Percentiles rank a stretch among this genome's conserved stretches.
Evolutionary conservation across 2,113 vertebrate genomes (phyloP).

Genomic region (Stercorarius parasiticus): DNA sequence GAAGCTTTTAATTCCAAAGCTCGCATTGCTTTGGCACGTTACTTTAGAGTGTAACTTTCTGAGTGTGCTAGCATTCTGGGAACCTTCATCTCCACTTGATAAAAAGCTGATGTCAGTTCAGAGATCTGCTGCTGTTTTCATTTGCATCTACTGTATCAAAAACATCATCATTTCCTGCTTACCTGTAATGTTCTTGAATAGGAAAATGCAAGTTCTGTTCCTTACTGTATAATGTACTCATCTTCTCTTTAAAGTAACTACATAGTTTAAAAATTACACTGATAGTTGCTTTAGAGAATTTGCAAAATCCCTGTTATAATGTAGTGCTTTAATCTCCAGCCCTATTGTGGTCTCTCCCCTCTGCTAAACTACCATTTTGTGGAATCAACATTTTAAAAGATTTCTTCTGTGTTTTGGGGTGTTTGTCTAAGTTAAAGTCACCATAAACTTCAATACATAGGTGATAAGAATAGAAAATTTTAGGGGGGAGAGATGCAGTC

Average conservation of each 20-base stretch:
- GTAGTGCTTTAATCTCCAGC: background rate
- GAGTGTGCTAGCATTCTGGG: fast-evolving
- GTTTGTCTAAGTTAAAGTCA: background rate
- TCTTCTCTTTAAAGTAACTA: background rate
- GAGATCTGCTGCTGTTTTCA: background rate
- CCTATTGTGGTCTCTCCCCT: background rate
- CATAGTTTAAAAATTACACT: background rate
- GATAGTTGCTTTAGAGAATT: background rate
- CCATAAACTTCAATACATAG: background rate
- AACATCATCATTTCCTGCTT: background rate
- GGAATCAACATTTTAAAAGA: background rate
- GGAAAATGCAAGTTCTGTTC: background rate
- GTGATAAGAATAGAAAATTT: background rate
- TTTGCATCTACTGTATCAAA: background rate
- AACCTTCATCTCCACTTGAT: background rate
- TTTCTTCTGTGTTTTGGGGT: background rate
- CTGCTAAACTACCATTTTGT: background rate
- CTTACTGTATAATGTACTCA: fast-evolving
- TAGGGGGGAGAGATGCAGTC: background rate
- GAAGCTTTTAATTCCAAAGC: background rate
- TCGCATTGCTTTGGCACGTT: background rate
- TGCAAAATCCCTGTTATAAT: background rate
- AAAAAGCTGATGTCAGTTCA: background rate
- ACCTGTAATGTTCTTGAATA: background rate
- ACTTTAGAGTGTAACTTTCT: background rate